phyloP scores from a whole-genome alignment of 1,140 invertebrate genomes.

The Rhopalosiphum padi region DNA sequence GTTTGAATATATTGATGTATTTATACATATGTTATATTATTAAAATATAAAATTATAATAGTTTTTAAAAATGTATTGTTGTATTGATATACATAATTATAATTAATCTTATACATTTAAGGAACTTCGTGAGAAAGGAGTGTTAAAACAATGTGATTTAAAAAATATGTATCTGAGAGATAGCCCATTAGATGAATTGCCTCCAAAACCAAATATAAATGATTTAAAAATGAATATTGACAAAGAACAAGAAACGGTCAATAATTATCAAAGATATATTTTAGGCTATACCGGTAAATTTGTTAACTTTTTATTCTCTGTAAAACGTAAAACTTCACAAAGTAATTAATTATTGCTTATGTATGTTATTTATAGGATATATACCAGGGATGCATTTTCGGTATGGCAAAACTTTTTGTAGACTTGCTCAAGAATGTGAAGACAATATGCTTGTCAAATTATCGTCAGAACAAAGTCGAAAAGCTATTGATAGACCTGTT shows the following conservation, averaged over 20 bases:
- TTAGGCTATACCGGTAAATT: conserved; percentile 56
- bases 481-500: conserved; percentile 51
- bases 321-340: neutral
- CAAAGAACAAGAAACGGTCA: conserved; percentile 46
- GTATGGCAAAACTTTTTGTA: conserved; percentile 74
- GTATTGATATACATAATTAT: neutral
- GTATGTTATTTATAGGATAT: conserved; percentile 64
- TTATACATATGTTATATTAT: neutral
- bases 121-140: conserved; percentile 54
- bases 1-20: conserved; percentile 62
- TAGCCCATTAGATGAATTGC: conserved; percentile 19
- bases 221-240: conserved; percentile 51
- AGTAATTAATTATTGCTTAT: neutral
- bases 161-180: conserved; percentile 30
- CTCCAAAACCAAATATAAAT: conserved; percentile 1
- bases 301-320: neutral
- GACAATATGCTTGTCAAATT: conserved; percentile 67
- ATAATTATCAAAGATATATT: conserved; percentile 49
- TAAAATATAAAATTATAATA: too few relatives aligned
- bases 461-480: conserved; percentile 52
- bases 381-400: conserved; percentile 70
- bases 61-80: neutral
- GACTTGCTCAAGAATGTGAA: conserved; percentile 74
- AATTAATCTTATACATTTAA: conserved; percentile 7
- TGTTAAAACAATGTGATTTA: conserved; percentile 51